Percentiles rank a stretch among this genome's conserved stretches.
Conservation (phyloP, 30 jellyfish, hydroid and myxozoan species). For the Rhopilema esculentum region DNA sequence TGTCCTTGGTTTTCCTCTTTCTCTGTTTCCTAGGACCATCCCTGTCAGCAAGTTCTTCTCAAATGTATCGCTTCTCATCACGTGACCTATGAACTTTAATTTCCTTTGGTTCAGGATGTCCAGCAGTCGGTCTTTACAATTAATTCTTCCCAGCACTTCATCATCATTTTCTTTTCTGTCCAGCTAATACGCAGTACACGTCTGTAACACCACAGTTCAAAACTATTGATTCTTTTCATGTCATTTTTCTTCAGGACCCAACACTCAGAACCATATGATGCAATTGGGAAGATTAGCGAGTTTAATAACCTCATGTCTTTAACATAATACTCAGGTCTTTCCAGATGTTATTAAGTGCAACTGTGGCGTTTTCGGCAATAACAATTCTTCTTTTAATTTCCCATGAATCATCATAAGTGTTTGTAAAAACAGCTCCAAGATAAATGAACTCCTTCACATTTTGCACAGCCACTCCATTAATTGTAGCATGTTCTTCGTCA, state of each 20-base stretch:
- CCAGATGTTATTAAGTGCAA: slow-evolving; percentile 34
- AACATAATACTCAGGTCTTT: slow-evolving; percentile 17
- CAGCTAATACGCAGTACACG: slow-evolving; percentile 47
- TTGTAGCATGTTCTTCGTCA: background rate
- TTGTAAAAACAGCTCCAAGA: slow-evolving; percentile 17
- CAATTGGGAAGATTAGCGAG: slow-evolving; percentile 37
- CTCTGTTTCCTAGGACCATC: slow-evolving; percentile 8
- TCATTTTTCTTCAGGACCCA: slow-evolving; percentile 28
- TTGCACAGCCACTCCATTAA: background rate
- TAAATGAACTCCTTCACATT: slow-evolving; percentile 23
- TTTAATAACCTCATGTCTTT: slow-evolving; percentile 4
- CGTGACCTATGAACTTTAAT: slow-evolving; percentile 20
- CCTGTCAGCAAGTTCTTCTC: slow-evolving; percentile 30
- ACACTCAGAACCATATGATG: slow-evolving; percentile 48
- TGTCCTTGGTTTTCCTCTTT: background rate
- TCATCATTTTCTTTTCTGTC: slow-evolving; percentile 52
- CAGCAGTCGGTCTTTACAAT: slow-evolving; percentile 7
- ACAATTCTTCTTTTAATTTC: slow-evolving; percentile 25
- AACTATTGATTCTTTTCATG: slow-evolving; percentile 13
- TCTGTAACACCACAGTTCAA: slow-evolving; percentile 36
- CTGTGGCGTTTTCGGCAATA: slow-evolving; percentile 27
- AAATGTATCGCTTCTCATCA: slow-evolving; percentile 17
- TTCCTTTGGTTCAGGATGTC: slow-evolving; percentile 14
- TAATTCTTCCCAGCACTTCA: background rate
- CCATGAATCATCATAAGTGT: slow-evolving; percentile 2